Conservation (phyloP, 2,888 invertebrate genomes). For the Sphaerophoria rueppellii region DNA sequence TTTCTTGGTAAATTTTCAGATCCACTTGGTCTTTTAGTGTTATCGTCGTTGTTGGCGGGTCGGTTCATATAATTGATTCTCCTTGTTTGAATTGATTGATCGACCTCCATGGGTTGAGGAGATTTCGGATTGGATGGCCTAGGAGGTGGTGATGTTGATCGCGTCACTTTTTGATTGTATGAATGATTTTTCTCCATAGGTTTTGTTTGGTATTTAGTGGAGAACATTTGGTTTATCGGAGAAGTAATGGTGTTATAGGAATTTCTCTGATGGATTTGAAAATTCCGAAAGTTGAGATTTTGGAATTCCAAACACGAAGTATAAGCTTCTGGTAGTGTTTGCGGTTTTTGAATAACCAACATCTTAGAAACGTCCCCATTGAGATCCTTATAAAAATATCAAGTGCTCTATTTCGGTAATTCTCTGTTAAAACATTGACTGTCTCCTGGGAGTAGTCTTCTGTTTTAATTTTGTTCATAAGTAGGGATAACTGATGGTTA, state of each 20-base stretch:
- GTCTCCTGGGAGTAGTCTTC: conserved; percentile 42
- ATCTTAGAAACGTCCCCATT: conserved; percentile 52
- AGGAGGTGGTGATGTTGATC: conserved; percentile 4
- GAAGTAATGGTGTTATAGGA: conserved; percentile 11
- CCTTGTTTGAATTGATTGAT: conserved; percentile 32
- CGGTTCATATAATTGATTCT: conserved; percentile 44
- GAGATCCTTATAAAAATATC: conserved; percentile 50
- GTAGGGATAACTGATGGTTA: background rate
- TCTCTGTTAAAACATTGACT: conserved; percentile 11
- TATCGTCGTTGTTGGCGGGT: conserved; percentile 9
- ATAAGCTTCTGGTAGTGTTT: conserved; percentile 56
- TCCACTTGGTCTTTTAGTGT: background rate
- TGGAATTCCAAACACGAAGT: conserved; percentile 44
- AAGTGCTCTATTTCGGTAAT: conserved; percentile 38
- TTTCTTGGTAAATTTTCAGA: conserved; percentile 10
- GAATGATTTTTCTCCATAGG: conserved; percentile 10
- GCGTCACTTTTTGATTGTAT: background rate
- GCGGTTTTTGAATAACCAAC: conserved; percentile 48
- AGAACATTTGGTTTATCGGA: conserved; percentile 41
- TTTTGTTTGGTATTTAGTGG: background rate
- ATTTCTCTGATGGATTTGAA: conserved; percentile 16
- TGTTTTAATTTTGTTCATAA: conserved; percentile 41
- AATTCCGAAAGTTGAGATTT: conserved; percentile 39
- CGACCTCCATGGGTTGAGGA: conserved; percentile 37
- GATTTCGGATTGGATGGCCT: conserved; percentile 46